Evolutionary conservation across 2,797 vertebrate genomes (phyloP), one percentile per base, ranked within the genome.

Genomic region (Manis javanica): DNA sequence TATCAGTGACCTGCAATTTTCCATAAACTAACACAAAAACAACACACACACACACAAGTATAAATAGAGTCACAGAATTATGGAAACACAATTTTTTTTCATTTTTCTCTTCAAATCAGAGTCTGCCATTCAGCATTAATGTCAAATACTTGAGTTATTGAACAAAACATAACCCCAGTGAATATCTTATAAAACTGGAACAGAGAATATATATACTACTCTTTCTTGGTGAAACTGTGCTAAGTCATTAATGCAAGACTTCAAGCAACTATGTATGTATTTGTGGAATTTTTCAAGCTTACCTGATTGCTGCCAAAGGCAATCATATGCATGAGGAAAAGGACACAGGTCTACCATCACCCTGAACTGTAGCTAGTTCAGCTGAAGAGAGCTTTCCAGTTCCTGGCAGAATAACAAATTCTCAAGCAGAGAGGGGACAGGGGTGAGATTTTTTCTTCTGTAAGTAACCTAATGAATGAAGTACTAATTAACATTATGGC

Each of bases 401-500:
- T 97, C 98, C 98, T 99, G 98, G 98, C 98, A 97, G 75, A 95
- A 98, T 77, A 98, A 97, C 98, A 98, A 98, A 98, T 98, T 98
- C 97, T 99, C 96, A 94, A 98, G 97, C 97, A 97, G 96, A 98
- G 94, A 98, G 96, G 96, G 98, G 98, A 96, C 87, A 98, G 83
- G 98, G 98, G 98, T 98, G 98, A 98, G 98, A 98, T 99, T 99
- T 98, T 98, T 99, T 98, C 98, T 98, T 98, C 98, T 98, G 98
- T 98, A 99, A 99, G 98, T 99, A 99, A 99, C 98, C 99, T 99
- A 99, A 99, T 99, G 99, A 99, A 99, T 99, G 99, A 99, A 99
- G 99, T 99, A 98, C 99, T 99, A 99, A 99, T 99, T 99, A 99
- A 99, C 99, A 99, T 98, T 90, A 98, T 99, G 99, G 99, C 99